A percentile compares a stretch with the other conserved stretches of the same genome.
Conservation (phyloP, 2,797 vertebrate species). For the Mustela erminea region DNA sequence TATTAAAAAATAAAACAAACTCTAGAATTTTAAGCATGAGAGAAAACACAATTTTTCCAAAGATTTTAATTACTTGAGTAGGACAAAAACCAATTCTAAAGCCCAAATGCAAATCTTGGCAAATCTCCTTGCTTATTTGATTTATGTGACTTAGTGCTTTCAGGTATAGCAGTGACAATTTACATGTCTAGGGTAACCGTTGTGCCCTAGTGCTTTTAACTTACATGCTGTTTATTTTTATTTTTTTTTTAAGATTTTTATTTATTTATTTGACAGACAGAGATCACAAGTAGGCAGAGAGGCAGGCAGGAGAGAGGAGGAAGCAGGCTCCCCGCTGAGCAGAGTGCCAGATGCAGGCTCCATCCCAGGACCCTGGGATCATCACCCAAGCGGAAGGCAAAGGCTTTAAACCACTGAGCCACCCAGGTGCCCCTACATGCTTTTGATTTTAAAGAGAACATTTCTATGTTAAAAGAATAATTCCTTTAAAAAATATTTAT, state of each 20-base stretch:
- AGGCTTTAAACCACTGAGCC: no score
- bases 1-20: not conserved
- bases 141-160: not conserved
- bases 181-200: not conserved
- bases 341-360: no score
- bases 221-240: not conserved
- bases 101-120: not conserved
- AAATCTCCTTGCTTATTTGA: not conserved
- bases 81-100: conserved; percentile 3
- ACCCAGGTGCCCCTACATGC: not conserved
- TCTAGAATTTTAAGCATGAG: conserved; percentile 1
- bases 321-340: no score
- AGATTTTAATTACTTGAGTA: conserved; percentile 33
- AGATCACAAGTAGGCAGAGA: no score
- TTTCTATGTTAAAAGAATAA: not conserved
- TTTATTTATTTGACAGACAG: no score
- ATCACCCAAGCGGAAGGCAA: no score
- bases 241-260: no score
- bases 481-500: no score
- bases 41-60: conserved; percentile 39
- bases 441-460: conserved; percentile 41
- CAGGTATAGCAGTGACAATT: not conserved
- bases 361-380: no score
- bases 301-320: no score
- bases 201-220: not conserved